Base-by-base conservation (phyloP, 2,113 vertebrate species). In the Poicephalus gulielmi region DNA sequence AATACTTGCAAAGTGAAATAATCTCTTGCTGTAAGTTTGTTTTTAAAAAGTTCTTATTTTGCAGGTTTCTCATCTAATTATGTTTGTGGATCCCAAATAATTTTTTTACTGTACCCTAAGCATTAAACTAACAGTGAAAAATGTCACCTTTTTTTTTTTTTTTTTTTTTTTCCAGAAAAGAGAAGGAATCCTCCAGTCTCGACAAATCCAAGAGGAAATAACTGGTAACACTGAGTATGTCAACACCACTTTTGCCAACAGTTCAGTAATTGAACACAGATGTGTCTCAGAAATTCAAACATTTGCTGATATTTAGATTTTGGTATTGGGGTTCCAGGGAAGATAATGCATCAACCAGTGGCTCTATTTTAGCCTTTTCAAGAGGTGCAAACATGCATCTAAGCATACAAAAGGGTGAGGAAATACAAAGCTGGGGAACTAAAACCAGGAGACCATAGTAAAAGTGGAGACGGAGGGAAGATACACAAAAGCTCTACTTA, bases 151-250 rank as follows among this genome's bases (percentile, higher is more conserved):
- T 77, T 93, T 80, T 95, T 97, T 73, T 95, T 97, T 37, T 92
- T 86, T 95, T 92, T 77, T 93, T 80, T 95, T 97, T 73, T 95
- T 97, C 83, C 98, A 99, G 99, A 99, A 99, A 98, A 97, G 99
- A 97, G 99, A 99, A 97, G 99, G 99, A 96, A 99, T 99, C 97
- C 99, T 99, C 70, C 99, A 99, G 97, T 99, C 99, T 80, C 98
- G 99, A 94, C 99, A 99, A 96, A 98, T 99, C 95, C 99, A 99
- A 95, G 99, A 99, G 98, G 99, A 99, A 98, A 99, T 99, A 98
- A 99, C 99, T 84, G 99, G 99, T 95, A 99, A 99, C 98, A 99
- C 99, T 49, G 99, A 99, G 99, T 99, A 98, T 98, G 99, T 98
- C 96, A 98, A 97, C 96, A 94, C 90, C 95, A 74, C 89, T 83